These are phyloP conservation scores for Caenorhabditis sp. DNA, from an alignment of 2,888 invertebrate species.

Conservation along the genomic window DNA sequence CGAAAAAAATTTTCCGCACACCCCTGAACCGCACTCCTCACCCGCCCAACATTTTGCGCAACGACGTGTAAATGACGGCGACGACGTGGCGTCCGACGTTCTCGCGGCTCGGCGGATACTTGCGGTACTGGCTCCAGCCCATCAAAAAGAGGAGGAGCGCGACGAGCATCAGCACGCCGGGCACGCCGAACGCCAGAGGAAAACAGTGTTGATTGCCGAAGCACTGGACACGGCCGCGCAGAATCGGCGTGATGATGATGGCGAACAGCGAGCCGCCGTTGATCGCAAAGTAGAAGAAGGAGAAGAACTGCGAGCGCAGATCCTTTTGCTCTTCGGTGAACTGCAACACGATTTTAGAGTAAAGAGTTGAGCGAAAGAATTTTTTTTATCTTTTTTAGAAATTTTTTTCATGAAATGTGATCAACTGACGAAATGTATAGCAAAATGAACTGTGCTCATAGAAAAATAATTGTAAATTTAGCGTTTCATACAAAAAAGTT, in stretches of 20 bases:
- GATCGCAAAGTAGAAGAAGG: conserved; percentile 94
- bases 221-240: conserved; percentile 75
- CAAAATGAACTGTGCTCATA: too few relatives aligned
- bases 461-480: too few relatives aligned
- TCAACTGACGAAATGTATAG: too few relatives aligned
- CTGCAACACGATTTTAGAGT: conserved; percentile 63
- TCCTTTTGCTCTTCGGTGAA: conserved; percentile 83
- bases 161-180: conserved; percentile 76
- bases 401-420: too few relatives aligned
- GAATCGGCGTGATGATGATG: conserved; percentile 76
- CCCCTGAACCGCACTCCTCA: too few relatives aligned
- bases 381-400: too few relatives aligned
- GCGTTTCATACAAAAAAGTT: too few relatives aligned
- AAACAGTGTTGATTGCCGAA: conserved; percentile 77
- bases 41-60: conserved; percentile 49
- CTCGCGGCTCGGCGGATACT: conserved; percentile 65
- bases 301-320: conserved; percentile 90
- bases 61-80: conserved; percentile 47
- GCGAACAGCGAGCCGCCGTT: conserved; percentile 84
- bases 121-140: conserved; percentile 74
- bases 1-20: too few relatives aligned
- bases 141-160: conserved; percentile 76
- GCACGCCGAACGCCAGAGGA: conserved; percentile 78
- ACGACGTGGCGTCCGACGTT: conserved; percentile 71
- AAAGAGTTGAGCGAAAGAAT: too few relatives aligned